Percentiles rank a stretch among this genome's conserved stretches.
Evolutionary conservation across 2,113 vertebrate genomes (phyloP).

Genomic region (Melanerpes formicivorus): DNA sequence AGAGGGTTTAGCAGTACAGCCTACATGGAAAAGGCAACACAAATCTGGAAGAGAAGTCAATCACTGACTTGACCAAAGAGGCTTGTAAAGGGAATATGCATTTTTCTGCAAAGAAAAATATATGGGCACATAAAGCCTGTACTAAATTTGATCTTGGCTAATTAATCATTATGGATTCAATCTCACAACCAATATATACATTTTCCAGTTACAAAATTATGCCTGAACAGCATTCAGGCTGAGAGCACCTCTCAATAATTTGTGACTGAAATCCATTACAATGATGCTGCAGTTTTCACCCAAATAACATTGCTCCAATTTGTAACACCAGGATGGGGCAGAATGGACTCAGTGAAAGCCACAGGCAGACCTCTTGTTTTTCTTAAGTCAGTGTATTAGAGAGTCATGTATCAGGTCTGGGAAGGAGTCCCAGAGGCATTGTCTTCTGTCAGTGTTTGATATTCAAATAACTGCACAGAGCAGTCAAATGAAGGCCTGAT

Average conservation of each 20-base stretch:
- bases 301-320: neutral
- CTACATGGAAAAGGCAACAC: neutral
- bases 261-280: neutral
- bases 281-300: neutral
- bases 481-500: neutral
- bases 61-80: conserved; percentile 24
- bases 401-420: neutral
- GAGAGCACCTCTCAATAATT: neutral
- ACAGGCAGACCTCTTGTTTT: neutral
- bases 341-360: neutral
- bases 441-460: neutral
- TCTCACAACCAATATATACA: conserved; percentile 34
- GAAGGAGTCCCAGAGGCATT: neutral
- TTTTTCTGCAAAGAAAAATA: conserved; percentile 8
- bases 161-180: conserved; percentile 47
- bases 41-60: conserved; percentile 24
- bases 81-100: conserved; percentile 9
- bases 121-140: neutral
- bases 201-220: conserved; percentile 36
- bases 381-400: neutral
- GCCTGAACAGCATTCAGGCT: neutral
- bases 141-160: conserved; percentile 45
- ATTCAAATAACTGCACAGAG: neutral
- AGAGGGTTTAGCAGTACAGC: neutral
- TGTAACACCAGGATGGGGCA: neutral